These are phyloP conservation scores for Momotus momota DNA, from an alignment of 2,797 vertebrate species.

Conservation along the genomic window DNA sequence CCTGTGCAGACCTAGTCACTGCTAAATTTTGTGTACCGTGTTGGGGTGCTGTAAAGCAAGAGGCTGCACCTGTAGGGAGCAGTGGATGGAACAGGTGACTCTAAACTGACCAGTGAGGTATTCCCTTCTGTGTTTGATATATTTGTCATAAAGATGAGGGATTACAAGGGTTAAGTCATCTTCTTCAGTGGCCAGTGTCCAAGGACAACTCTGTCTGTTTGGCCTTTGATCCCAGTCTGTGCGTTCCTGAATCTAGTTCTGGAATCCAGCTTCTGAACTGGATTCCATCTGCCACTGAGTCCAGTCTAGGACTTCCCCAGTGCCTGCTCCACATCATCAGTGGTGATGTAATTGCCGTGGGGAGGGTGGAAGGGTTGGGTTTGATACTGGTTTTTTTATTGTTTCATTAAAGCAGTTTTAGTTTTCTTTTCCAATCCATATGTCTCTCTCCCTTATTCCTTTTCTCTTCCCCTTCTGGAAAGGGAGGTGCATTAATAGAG, in stretches of 20 bases:
- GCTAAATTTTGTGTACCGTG: neutral
- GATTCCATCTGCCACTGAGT: neutral
- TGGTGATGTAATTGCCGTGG: neutral
- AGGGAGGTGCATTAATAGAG: neutral
- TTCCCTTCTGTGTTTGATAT: neutral
- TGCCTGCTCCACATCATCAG: neutral
- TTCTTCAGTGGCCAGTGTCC: neutral
- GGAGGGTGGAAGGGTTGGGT: neutral
- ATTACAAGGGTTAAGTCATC: neutral
- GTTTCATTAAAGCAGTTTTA: neutral
- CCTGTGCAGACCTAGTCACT: neutral
- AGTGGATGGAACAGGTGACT: neutral
- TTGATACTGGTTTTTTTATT: neutral
- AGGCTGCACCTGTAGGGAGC: neutral
- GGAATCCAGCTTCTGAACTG: neutral
- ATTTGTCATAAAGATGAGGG: neutral
- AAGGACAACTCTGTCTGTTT: neutral
- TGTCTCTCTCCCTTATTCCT: neutral
- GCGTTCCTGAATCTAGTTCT: neutral
- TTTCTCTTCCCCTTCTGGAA: neutral
- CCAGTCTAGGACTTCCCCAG: neutral
- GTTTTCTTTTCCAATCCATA: neutral
- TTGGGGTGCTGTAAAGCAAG: neutral
- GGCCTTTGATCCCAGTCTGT: neutral
- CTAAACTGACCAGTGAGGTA: neutral